These are phyloP conservation scores for Meganola albula DNA, from an alignment of 2,888 invertebrate genomes.

Conservation along the genomic window DNA sequence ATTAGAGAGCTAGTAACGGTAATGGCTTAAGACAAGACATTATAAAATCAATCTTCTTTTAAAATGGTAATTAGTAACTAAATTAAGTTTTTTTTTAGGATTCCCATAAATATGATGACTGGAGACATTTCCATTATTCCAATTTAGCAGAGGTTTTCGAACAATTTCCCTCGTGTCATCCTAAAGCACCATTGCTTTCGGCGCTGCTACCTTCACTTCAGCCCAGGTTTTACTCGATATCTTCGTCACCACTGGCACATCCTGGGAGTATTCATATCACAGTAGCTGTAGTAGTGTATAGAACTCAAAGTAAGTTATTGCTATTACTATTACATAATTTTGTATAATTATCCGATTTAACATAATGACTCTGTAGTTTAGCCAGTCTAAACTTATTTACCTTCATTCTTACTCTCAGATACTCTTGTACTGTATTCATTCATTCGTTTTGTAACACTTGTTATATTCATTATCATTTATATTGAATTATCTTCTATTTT, in stretches of 20 bases:
- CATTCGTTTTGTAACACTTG: too few relatives aligned
- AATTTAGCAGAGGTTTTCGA: conserved; percentile 91
- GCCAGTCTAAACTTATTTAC: too few relatives aligned
- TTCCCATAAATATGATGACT: conserved; percentile 92
- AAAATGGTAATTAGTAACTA: background rate
- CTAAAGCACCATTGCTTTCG: conserved; percentile 88
- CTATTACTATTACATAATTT: background rate
- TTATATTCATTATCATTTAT: too few relatives aligned
- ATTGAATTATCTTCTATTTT: too few relatives aligned
- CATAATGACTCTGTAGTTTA: too few relatives aligned
- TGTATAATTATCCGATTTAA: too few relatives aligned
- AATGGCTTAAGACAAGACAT: conserved; percentile 29
- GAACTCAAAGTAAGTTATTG: conserved; percentile 81
- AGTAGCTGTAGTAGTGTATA: conserved; percentile 92
- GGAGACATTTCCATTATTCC: conserved; percentile 91
- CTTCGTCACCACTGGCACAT: conserved; percentile 88
- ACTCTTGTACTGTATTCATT: too few relatives aligned
- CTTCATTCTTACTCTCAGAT: too few relatives aligned
- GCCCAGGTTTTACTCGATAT: conserved; percentile 95
- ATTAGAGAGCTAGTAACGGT: conserved; percentile 86
- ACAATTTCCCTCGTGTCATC: conserved; percentile 91
- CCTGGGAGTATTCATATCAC: conserved; percentile 90
- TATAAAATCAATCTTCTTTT: background rate
- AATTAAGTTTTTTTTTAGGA: conserved; percentile 75
- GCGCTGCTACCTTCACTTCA: conserved; percentile 90